phyloP scores from a whole-genome alignment of 2,113 vertebrate genomes.

The Periophthalmodon schlosseri region DNA sequence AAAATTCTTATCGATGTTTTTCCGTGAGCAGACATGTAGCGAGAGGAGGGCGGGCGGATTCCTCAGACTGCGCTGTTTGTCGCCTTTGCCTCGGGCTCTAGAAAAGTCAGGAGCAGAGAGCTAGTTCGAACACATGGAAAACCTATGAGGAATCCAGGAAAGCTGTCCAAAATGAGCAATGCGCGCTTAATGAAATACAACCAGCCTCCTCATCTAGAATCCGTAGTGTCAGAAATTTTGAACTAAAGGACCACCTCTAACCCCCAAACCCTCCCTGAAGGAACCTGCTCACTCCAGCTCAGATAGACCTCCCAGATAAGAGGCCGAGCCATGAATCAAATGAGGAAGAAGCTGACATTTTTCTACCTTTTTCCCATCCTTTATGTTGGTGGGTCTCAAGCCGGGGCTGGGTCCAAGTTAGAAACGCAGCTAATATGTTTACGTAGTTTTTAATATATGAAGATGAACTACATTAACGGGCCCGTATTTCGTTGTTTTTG shows the following conservation, averaged over 20 bases:
- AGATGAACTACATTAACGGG: no score
- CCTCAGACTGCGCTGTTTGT: conserved; percentile 60
- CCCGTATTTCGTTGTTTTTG: no score
- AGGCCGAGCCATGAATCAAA: conserved; percentile 73
- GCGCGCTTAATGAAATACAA: conserved; percentile 64
- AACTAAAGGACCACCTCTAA: conserved; percentile 48
- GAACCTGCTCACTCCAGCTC: conserved; percentile 56
- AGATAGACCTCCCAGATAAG: conserved; percentile 75
- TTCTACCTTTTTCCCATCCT: conserved; percentile 22
- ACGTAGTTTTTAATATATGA: background rate
- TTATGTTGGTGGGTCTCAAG: background rate
- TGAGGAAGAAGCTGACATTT: conserved; percentile 60
- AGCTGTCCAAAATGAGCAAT: conserved; percentile 71
- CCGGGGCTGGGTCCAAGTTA: background rate
- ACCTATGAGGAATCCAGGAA: conserved; percentile 33
- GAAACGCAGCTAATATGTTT: background rate
- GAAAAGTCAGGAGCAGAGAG: conserved; percentile 46
- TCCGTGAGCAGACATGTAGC: conserved; percentile 61
- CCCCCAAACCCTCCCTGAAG: conserved; percentile 51
- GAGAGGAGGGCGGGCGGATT: conserved; percentile 67
- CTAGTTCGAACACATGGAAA: conserved; percentile 66
- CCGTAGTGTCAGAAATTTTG: conserved; percentile 64
- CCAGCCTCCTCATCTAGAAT: conserved; percentile 49
- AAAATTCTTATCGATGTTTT: conserved; percentile 62
- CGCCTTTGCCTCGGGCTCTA: conserved; percentile 60